Percentiles rank a stretch among this genome's conserved stretches.
These are phyloP conservation scores for Myathropa florea DNA, from an alignment of 2,888 invertebrate species.

Conservation along the genomic window DNA sequence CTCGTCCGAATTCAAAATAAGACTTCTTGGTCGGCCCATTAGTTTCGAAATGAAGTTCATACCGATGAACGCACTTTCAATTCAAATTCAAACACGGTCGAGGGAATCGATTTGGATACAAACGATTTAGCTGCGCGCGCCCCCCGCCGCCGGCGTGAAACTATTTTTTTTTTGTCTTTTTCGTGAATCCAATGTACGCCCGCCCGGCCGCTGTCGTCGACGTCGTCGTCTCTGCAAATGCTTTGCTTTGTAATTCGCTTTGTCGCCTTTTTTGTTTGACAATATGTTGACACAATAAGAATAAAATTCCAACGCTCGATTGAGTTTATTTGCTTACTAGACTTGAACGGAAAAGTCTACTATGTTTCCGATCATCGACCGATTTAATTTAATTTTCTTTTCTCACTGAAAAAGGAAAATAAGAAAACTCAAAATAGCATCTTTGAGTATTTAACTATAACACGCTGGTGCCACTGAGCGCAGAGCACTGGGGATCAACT, in stretches of 20 bases:
- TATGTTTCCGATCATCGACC: slow-evolving; percentile 68
- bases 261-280: slow-evolving; percentile 41
- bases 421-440: slow-evolving; percentile 70
- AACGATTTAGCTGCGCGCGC: neutral
- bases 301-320: slow-evolving; percentile 75
- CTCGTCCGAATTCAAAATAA: slow-evolving; percentile 71
- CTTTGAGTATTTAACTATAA: slow-evolving; percentile 60
- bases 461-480: slow-evolving; percentile 22
- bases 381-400: slow-evolving; percentile 71
- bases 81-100: slow-evolving; percentile 39
- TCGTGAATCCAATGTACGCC: neutral
- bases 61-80: slow-evolving; percentile 26
- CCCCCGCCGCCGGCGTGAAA: slow-evolving; percentile 31
- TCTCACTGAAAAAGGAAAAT: slow-evolving; percentile 67
- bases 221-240: neutral
- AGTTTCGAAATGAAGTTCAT: slow-evolving; percentile 80
- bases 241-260: slow-evolving; percentile 40
- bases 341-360: slow-evolving; percentile 69
- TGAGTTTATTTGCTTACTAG: slow-evolving; percentile 70
- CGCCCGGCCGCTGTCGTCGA: neutral
- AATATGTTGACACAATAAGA: slow-evolving; percentile 64
- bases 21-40: slow-evolving; percentile 78
- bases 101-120: slow-evolving; percentile 35
- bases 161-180: slow-evolving; percentile 13
- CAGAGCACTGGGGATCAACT: slow-evolving; percentile 40